phyloP scores from a whole-genome alignment of 2,113 vertebrate species.

The Kryptolebias marmoratus region DNA sequence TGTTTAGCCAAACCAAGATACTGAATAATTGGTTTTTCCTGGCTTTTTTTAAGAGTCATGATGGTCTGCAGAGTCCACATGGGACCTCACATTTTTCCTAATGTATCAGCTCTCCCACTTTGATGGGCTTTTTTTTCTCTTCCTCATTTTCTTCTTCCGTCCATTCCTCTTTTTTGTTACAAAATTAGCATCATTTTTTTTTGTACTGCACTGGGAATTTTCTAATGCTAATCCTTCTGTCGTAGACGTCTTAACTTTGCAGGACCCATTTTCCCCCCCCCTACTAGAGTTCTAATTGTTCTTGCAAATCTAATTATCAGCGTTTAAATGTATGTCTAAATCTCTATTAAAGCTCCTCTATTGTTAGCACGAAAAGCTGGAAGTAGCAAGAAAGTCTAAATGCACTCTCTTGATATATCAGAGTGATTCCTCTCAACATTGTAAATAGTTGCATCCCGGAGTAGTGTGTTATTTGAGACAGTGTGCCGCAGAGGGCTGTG shows the following conservation, averaged over 20 bases:
- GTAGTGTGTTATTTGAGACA: constrained; percentile 75
- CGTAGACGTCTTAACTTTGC: constrained; percentile 85
- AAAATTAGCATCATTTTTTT: constrained; percentile 87
- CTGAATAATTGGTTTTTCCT: constrained; percentile 68
- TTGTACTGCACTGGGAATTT: constrained; percentile 80
- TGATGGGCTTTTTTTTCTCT: constrained; percentile 44
- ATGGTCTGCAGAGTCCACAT: constrained; percentile 69
- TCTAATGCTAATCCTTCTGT: constrained; percentile 87
- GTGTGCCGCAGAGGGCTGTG: constrained; percentile 68
- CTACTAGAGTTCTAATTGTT: constrained; percentile 85
- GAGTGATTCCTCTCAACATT: constrained; percentile 76
- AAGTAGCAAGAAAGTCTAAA: constrained; percentile 76
- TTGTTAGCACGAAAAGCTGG: constrained; percentile 79
- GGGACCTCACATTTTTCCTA: constrained; percentile 54
- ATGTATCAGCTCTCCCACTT: constrained; percentile 63
- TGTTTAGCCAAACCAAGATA: constrained; percentile 55
- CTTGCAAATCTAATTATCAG: constrained; percentile 88
- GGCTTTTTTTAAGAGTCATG: constrained; percentile 45
- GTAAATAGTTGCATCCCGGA: constrained; percentile 83
- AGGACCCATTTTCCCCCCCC: constrained; percentile 64
- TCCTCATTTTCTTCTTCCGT: constrained; percentile 15
- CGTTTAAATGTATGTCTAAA: constrained; percentile 81
- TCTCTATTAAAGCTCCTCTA: constrained; percentile 84
- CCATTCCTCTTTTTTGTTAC: constrained; percentile 61
- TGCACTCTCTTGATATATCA: constrained; percentile 80